These are phyloP conservation scores for Ecliptopera silaceata DNA, from an alignment of 2,888 invertebrate species.

Conservation along the genomic window DNA sequence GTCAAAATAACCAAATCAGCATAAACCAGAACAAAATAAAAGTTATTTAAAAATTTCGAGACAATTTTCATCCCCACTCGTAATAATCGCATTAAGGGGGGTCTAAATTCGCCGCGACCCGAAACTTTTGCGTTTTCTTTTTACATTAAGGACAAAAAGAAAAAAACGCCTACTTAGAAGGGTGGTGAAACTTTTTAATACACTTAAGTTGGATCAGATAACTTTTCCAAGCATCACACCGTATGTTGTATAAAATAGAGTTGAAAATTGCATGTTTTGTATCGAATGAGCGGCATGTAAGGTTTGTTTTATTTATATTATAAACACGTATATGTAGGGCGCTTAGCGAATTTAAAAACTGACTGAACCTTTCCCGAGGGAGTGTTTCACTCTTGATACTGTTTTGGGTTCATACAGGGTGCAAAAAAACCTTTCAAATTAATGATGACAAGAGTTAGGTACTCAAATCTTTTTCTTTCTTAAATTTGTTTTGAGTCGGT, in stretches of 20 bases:
- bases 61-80: conserved; percentile 69
- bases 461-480: too few species aligned
- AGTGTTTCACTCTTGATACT: conserved; percentile 48
- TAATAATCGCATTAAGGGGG: conserved; percentile 81
- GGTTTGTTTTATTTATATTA: conserved; percentile 57
- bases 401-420: conserved; percentile 15
- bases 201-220: conserved; percentile 40
- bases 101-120: conserved; percentile 69
- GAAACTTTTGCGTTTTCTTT: conserved; percentile 78
- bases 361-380: conserved; percentile 53
- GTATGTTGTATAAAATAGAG: neutral
- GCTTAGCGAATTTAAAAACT: conserved; percentile 74
- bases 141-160: conserved; percentile 76
- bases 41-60: conserved; percentile 36
- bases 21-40: conserved; percentile 36
- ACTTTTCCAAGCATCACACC: neutral
- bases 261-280: conserved; percentile 5
- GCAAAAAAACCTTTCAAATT: too few species aligned
- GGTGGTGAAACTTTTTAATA: conserved; percentile 78
- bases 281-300: conserved; percentile 19
- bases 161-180: conserved; percentile 76
- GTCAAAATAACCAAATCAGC: conserved; percentile 30
- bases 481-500: too few species aligned
- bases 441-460: too few species aligned
- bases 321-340: conserved; percentile 61